phyloP scores from a whole-genome alignment of 1,140 invertebrate genomes.

The Psix sp. region DNA sequence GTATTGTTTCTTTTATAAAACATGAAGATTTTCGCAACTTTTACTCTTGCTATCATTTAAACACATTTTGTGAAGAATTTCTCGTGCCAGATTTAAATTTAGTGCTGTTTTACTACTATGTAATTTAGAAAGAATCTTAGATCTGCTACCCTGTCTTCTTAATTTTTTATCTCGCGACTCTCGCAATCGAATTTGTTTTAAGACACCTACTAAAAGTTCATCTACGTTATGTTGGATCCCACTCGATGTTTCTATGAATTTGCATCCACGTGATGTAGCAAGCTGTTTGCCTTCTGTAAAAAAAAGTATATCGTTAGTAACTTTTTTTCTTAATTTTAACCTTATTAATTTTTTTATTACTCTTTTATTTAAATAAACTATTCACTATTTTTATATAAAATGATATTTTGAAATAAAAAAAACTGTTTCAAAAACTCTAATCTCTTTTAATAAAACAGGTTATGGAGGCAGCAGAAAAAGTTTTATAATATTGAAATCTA shows the following conservation, averaged over 20 bases:
- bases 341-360: no score
- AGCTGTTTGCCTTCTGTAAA: constrained; percentile 90
- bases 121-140: constrained; percentile 79
- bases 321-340: no score
- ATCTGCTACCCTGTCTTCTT: constrained; percentile 74
- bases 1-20: constrained; percentile 83
- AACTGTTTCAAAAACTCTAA: no score
- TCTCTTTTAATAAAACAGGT: no score
- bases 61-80: constrained; percentile 90
- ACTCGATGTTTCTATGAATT: constrained; percentile 94
- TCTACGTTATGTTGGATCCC: constrained; percentile 95
- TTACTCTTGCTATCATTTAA: constrained; percentile 92
- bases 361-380: no score
- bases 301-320: no score
- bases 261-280: constrained; percentile 90
- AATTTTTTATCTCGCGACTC: constrained; percentile 83
- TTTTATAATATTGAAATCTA: no score
- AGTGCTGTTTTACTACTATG: constrained; percentile 83
- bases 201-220: constrained; percentile 90
- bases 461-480: no score
- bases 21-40: constrained; percentile 93
- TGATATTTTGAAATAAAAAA: no score
- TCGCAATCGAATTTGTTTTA: constrained; percentile 89
- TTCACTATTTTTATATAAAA: no score
- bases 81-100: constrained; percentile 85